phyloP scores from a whole-genome alignment of 2,113 vertebrate species.

The Perca flavescens region DNA sequence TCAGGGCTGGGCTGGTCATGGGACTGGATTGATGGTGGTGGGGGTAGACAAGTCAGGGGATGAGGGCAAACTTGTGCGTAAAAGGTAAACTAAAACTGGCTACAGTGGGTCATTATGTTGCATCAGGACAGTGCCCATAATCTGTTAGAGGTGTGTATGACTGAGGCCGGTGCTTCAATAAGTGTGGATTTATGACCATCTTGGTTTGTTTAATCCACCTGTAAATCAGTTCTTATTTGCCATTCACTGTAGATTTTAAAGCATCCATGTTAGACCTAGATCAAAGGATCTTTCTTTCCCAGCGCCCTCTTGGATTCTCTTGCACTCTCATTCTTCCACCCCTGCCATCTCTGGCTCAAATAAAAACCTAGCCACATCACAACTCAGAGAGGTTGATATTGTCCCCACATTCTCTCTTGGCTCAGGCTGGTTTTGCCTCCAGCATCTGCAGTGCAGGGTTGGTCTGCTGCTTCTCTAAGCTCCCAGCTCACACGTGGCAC shows the following conservation, averaged over 20 bases:
- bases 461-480: slow-evolving; percentile 67
- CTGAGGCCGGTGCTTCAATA: slow-evolving; percentile 4
- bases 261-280: slow-evolving; percentile 44
- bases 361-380: slow-evolving; percentile 65
- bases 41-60: slow-evolving; percentile 37
- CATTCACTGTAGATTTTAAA: slow-evolving; percentile 33
- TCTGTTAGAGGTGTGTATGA: slow-evolving; percentile 50
- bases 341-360: slow-evolving; percentile 52
- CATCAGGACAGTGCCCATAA: slow-evolving; percentile 60
- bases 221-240: slow-evolving; percentile 46
- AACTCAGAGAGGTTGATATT: slow-evolving; percentile 59
- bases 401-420: slow-evolving; percentile 74
- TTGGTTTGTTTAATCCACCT: slow-evolving; percentile 62
- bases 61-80: slow-evolving; percentile 36
- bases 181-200: slow-evolving; percentile 32
- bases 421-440: slow-evolving; percentile 61
- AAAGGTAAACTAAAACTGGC: slow-evolving; percentile 77
- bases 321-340: slow-evolving; percentile 23
- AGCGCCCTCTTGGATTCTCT: slow-evolving; percentile 12
- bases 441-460: slow-evolving; percentile 80
- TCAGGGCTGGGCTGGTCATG: slow-evolving; percentile 77
- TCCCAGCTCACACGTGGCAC: slow-evolving; percentile 84
- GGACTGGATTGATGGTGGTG: slow-evolving; percentile 60
- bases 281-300: slow-evolving; percentile 55
- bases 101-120: slow-evolving; percentile 66